Percentiles rank a stretch among this genome's conserved stretches.
Evolutionary conservation across 2,797 vertebrate genomes (phyloP).

Genomic region (Hipposideros larvatus): DNA sequence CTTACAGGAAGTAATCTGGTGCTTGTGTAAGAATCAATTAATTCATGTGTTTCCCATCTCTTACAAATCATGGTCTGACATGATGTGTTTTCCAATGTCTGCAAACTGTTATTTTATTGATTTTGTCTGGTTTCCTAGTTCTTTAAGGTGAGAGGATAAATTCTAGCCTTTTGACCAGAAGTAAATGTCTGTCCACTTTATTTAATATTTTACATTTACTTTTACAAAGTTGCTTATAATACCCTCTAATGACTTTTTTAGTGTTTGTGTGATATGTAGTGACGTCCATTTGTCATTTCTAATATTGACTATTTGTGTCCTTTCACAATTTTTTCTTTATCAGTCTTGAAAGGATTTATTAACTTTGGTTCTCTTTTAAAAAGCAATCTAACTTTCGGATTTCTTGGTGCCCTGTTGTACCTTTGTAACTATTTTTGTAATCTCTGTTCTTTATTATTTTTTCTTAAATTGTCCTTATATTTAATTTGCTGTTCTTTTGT

Average conservation of each 20-base stretch:
- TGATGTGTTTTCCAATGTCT: not conserved
- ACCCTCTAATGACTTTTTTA: not conserved
- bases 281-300: not conserved
- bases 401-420: not conserved
- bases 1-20: not conserved
- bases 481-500: not conserved
- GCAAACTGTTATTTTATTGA: not conserved
- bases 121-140: not conserved
- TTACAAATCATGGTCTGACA: not conserved
- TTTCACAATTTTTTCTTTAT: not conserved
- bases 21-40: not conserved
- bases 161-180: not conserved
- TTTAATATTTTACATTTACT: not conserved
- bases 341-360: not conserved
- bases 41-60: not conserved
- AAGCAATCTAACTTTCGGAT: not conserved
- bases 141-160: not conserved
- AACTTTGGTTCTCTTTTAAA: not conserved
- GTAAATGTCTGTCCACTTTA: not conserved
- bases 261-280: not conserved
- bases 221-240: not conserved
- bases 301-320: not conserved
- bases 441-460: not conserved
- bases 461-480: not conserved
- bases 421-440: not conserved